phyloP scores from a whole-genome alignment of 2,888 invertebrate species.

The Clistopyga incitator region DNA sequence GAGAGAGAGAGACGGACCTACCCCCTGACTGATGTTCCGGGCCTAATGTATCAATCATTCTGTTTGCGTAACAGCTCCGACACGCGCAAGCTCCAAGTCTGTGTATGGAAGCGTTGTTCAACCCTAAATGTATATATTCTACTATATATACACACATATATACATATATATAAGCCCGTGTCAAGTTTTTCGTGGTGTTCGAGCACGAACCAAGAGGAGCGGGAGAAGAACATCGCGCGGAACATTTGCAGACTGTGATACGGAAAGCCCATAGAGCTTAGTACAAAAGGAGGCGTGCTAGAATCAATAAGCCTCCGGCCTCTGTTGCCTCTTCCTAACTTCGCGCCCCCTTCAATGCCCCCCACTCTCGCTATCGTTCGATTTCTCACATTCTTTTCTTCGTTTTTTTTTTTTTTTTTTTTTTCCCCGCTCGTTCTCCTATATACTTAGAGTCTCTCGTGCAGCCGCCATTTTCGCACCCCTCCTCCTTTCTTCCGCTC shows the following conservation, averaged over 20 bases:
- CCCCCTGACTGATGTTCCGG: conserved; percentile 55
- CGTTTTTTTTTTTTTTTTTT: conserved; percentile 46
- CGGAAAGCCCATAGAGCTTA: conserved; percentile 19
- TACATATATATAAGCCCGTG: conserved; percentile 2
- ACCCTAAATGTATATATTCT: conserved; percentile 37
- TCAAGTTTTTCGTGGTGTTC: conserved; percentile 17
- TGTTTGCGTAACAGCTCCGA: conserved; percentile 81
- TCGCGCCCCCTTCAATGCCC: conserved; percentile 10
- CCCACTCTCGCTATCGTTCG: conserved; percentile 41
- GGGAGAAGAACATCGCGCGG: conserved; percentile 19
- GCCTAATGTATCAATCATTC: conserved; percentile 82
- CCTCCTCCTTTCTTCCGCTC: conserved; percentile 33
- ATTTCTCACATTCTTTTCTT: conserved; percentile 56
- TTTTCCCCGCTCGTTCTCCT: conserved; percentile 28
- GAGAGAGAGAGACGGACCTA: conserved; percentile 56
- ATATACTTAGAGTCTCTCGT: conserved; percentile 6
- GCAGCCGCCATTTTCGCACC: conserved; percentile 56
- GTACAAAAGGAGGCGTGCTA: conserved; percentile 55
- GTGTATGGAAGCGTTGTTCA: conserved; percentile 46
- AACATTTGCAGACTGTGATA: conserved; percentile 24
- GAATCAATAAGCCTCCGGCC: conserved; percentile 71
- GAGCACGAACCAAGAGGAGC: conserved; percentile 13
- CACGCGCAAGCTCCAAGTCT: conserved; percentile 74
- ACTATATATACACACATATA: not conserved
- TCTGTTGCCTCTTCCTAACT: conserved; percentile 49